phyloP scores from a whole-genome alignment of 2,888 invertebrate species.

The Lamproptera curius region DNA sequence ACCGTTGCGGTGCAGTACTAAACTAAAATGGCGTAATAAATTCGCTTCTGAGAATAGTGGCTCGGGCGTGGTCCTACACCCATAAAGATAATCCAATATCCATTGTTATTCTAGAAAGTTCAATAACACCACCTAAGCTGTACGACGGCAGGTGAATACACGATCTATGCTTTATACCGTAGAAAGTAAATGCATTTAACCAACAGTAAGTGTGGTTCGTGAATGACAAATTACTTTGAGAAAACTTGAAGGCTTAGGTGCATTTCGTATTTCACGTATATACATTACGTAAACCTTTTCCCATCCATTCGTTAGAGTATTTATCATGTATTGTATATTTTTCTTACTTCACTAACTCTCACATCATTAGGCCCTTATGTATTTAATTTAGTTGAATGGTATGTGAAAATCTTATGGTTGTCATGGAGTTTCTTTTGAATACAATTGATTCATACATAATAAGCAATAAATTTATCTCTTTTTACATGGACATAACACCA shows the following conservation, averaged over 20 bases:
- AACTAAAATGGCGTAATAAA: too few species aligned
- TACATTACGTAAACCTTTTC: neutral
- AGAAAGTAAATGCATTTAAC: conserved; percentile 11
- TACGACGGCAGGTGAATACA: conserved; percentile 1
- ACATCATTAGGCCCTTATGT: too few species aligned
- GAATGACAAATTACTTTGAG: conserved; percentile 5
- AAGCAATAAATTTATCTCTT: too few species aligned
- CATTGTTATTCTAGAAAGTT: conserved; percentile 18
- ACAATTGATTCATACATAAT: too few species aligned
- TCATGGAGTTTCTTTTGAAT: too few species aligned
- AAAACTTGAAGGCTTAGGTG: conserved; percentile 2
- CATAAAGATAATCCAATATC: conserved; percentile 5
- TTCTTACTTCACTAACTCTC: too few species aligned
- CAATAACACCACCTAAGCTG: conserved; percentile 5
- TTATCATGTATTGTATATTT: neutral
- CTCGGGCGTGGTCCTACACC: conserved; percentile 12
- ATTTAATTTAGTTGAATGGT: too few species aligned
- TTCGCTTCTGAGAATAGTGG: neutral
- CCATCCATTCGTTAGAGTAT: neutral
- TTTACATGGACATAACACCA: too few species aligned
- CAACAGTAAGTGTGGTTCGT: neutral
- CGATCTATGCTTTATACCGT: conserved; percentile 8
- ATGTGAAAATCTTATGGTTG: too few species aligned
- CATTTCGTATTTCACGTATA: neutral
- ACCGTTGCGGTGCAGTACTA: too few species aligned